phyloP scores from a whole-genome alignment of 2,797 vertebrate genomes.

The Cossypha niveicapilla region DNA sequence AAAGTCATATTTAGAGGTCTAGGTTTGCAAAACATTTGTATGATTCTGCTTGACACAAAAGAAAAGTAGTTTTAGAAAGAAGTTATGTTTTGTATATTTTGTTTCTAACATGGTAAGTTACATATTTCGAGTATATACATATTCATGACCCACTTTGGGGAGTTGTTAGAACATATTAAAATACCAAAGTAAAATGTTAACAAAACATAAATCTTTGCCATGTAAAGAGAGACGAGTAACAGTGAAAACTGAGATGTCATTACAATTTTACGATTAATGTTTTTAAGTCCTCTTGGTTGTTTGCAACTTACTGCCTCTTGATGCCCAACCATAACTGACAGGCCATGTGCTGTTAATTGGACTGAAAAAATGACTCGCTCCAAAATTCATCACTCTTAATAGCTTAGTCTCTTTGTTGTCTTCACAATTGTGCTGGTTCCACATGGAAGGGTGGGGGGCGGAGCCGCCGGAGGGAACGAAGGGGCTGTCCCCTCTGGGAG shows the following conservation, averaged over 20 bases:
- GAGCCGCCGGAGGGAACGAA: too few species aligned
- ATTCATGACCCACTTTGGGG: not conserved
- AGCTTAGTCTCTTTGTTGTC: not conserved
- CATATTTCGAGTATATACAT: not conserved
- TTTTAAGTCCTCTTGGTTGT: not conserved
- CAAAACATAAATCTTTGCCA: not conserved
- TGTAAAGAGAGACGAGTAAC: not conserved
- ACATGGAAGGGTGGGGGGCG: too few species aligned
- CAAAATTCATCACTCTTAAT: conserved; percentile 3
- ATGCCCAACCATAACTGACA: not conserved
- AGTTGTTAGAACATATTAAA: not conserved
- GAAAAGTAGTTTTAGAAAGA: not conserved
- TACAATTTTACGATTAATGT: not conserved
- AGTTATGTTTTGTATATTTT: not conserved
- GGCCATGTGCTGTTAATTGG: not conserved
- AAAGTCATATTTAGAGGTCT: not conserved
- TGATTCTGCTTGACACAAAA: not conserved
- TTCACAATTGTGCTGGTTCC: not conserved
- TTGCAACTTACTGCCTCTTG: not conserved
- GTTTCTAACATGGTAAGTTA: not conserved
- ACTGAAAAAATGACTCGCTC: not conserved
- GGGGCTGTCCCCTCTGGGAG: too few species aligned
- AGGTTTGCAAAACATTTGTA: not conserved
- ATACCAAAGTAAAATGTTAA: not conserved
- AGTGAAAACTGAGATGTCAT: not conserved